These are phyloP conservation scores for Dreissena rostriformis DNA, from an alignment of 1,140 invertebrate genomes.

Conservation along the genomic window DNA sequence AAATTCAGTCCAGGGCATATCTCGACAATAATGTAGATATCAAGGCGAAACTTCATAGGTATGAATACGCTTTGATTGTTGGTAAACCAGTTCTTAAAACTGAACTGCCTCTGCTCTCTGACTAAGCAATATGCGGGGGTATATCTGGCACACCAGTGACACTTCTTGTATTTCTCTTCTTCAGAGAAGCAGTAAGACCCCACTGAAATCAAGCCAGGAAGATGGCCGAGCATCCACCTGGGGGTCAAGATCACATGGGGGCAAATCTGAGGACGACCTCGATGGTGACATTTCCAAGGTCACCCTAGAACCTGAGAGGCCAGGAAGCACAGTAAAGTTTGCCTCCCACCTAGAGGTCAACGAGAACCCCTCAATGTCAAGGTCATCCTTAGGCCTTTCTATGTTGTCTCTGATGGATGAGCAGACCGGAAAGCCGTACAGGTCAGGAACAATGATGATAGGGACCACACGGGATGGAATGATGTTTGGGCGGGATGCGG, in stretches of 20 bases:
- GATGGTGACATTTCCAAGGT: background rate
- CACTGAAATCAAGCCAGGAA: constrained; percentile 36
- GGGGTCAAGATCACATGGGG: constrained; percentile 31
- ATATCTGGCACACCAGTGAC: background rate
- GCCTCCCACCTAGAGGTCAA: constrained; percentile 57
- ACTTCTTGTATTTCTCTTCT: background rate
- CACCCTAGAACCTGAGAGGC: constrained; percentile 52
- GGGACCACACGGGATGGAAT: constrained; percentile 54
- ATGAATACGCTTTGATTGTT: too few relatives aligned
- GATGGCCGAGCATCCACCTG: constrained; percentile 2
- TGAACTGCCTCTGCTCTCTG: too few relatives aligned
- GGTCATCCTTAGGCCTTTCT: constrained; percentile 56
- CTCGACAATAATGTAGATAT: too few relatives aligned
- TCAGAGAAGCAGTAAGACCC: constrained; percentile 10
- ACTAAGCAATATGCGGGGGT: too few relatives aligned
- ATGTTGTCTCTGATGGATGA: constrained; percentile 53
- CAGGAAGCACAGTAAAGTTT: constrained; percentile 65
- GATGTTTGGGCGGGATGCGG: constrained; percentile 68
- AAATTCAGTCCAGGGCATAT: too few relatives aligned
- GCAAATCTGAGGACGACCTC: constrained; percentile 35
- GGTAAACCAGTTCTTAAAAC: too few relatives aligned
- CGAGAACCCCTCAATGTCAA: constrained; percentile 56
- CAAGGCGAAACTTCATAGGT: too few relatives aligned
- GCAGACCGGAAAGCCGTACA: constrained; percentile 44
- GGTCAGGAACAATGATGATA: constrained; percentile 47